Evolutionary conservation across 37 sponge, comb jelly and placozoan genomes (phyloP).

Genomic region (Bolinopsis microptera): DNA sequence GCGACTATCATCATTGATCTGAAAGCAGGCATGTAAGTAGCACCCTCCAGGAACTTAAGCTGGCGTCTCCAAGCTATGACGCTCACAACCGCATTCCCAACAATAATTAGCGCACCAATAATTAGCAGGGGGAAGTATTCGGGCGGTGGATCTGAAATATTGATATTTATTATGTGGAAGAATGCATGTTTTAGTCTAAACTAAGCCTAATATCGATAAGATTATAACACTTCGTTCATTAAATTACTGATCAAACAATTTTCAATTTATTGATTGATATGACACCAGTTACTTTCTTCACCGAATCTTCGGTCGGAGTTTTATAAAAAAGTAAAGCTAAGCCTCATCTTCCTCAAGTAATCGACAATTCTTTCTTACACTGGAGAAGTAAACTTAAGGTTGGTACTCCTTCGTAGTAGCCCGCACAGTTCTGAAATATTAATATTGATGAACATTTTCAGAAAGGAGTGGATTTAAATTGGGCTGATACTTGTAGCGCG

Average conservation of each 20-base stretch:
- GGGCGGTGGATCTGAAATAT: not conserved
- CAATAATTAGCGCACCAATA: not conserved
- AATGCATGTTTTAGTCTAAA: too few species aligned
- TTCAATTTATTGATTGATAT: too few species aligned
- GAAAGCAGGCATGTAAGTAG: not conserved
- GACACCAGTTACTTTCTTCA: too few species aligned
- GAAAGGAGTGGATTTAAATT: too few species aligned
- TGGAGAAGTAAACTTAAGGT: not conserved
- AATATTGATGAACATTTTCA: too few species aligned
- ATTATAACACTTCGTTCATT: not conserved
- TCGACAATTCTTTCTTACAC: too few species aligned
- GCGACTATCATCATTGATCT: not conserved
- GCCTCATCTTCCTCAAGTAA: not conserved
- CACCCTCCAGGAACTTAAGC: not conserved
- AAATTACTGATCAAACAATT: too few species aligned
- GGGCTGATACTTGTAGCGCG: too few species aligned
- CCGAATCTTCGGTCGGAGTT: too few species aligned
- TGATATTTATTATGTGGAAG: too few species aligned
- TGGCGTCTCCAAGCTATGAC: not conserved
- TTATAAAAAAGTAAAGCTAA: too few species aligned
- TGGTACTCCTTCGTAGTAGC: not conserved
- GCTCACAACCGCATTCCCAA: not conserved
- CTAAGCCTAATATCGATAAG: not conserved
- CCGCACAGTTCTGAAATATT: not conserved
- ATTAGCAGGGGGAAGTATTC: not conserved